Base-by-base conservation (phyloP, 2,888 invertebrate genomes). In the Apamea crenata region DNA sequence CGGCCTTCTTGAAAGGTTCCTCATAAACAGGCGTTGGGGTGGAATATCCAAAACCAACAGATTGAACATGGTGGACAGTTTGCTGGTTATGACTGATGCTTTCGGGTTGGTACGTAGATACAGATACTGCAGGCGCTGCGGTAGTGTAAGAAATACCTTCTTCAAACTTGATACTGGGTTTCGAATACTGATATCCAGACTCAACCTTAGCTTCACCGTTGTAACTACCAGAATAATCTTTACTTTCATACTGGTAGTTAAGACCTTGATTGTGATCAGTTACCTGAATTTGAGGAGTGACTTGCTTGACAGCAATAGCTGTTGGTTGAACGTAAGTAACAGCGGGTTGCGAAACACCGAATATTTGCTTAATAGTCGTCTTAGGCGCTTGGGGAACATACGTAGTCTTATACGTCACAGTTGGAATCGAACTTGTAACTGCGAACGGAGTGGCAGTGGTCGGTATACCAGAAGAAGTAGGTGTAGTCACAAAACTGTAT, bases 271-370 rank as follows among this genome's bases (percentile, higher is more conserved):
- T 94, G 77, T 95, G 92, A 80, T 93, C 91, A 44, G 92, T 92
- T 16, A 93, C 85, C 87, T 94, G 91, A 16, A 95, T 85, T 88
- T 92, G 93, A 75, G 95, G 94, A 70, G 93, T 93, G 47, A 92
- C 87, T 83, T 95, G 92, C 44, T 94, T 93, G 0, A 95, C 91
- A 56, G 94, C 90, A 29, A 95, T 90, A 18, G 93, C 90, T 4
- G 94, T 92, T 4, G 96, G 96, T 89, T 96, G 96, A 7, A 97
- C 96, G 66, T 94, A 94, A 4, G 97, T 96, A 1, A 97, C 92
- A 59, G 95, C 93, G 16, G 97, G 96, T 87, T 96, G 96, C 61
- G 96, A 91, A 78, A 94, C 94, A 18, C 96, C 96, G 69, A 97
- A 97, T 83, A 97, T 91, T 93, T 97, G 95, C 84, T 96, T 96